Percentiles rank a stretch among this genome's conserved stretches.
These are phyloP conservation scores for Ligdia adustata DNA, from an alignment of 2,888 invertebrate species.

Conservation along the genomic window DNA sequence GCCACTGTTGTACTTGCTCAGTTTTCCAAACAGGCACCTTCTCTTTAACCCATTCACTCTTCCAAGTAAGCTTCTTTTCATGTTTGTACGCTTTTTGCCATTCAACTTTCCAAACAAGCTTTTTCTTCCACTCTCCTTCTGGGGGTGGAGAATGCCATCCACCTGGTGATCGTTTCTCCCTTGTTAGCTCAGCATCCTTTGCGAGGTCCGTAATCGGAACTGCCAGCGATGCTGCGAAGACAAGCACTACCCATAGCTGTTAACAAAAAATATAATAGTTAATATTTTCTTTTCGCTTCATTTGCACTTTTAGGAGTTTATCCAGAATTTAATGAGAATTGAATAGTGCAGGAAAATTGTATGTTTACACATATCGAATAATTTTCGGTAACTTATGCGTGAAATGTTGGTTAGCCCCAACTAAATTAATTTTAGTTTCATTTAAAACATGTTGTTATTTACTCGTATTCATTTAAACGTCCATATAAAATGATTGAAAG, in stretches of 20 bases:
- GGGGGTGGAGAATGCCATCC: conserved; percentile 81
- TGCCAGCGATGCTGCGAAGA: conserved; percentile 74
- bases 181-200: conserved; percentile 61
- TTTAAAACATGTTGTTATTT: too few species aligned
- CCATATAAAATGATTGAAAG: too few species aligned
- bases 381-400: too few species aligned
- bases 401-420: too few species aligned
- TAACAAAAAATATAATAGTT: conserved; percentile 49
- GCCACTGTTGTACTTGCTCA: conserved; percentile 91
- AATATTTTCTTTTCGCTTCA: conserved; percentile 3
- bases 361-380: too few species aligned
- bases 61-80: conserved; percentile 89
- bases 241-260: conserved; percentile 85
- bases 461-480: too few species aligned
- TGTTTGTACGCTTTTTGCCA: conserved; percentile 91
- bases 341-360: too few species aligned
- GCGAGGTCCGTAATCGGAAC: conserved; percentile 60
- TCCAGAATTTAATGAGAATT: too few species aligned
- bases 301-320: too few species aligned
- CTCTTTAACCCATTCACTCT: conserved; percentile 89
- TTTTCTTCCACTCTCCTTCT: conserved; percentile 92
- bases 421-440: too few species aligned
- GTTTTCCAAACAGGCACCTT: conserved; percentile 92
- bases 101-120: conserved; percentile 92
- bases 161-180: conserved; percentile 83